Base-by-base conservation (phyloP, 2,113 vertebrate genomes). In the Serinus canaria region DNA sequence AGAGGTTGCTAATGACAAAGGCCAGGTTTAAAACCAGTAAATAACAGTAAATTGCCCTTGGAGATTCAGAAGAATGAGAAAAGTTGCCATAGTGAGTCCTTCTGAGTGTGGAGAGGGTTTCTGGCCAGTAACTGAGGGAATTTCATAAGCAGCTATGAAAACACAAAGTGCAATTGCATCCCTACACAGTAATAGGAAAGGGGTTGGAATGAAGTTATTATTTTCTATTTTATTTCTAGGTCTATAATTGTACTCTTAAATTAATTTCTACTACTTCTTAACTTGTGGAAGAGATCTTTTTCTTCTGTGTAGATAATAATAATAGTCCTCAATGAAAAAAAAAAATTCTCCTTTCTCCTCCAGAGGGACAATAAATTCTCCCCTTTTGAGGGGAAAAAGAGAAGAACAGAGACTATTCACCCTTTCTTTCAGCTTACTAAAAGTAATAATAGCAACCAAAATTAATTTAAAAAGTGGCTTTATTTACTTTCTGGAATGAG, bases 261-360 rank as follows among this genome's bases (percentile, higher is more conserved):
- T 82, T 89, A 49, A 76, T 89, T 95, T 93, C 22, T 53, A 72
- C 11, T 49, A 28, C 43, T 86, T 91, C 64, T 69, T 78, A 79
- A 77, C 31, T 56, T 92, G 85, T 70, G 46, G 43, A 44, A 81
- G 4, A 59, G 50, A 18, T 43, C 37, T 95, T 64, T 90, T 59
- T 46, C 30, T 75, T 87, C 74, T 90, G 3, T 75, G 24, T 50
- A 69, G 76, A 76, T 55, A 49, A 80, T 62, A 91, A 87, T 92
- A 91, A 83, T 49, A 83, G 73, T 90, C 63, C 27, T 77, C 62
- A 76, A 23, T 58, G 73, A 58, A 94, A 95, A 94, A 95, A 95
- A 94, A 33, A 30, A 10, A 93, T 50, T 52, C 44, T 91, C 23
- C 53, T 41, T 90, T 94, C 87, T 91, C 39, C 68, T 93, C 67